Base-by-base conservation (phyloP, 1,140 invertebrate species). In the Helicoverpa zea region DNA sequence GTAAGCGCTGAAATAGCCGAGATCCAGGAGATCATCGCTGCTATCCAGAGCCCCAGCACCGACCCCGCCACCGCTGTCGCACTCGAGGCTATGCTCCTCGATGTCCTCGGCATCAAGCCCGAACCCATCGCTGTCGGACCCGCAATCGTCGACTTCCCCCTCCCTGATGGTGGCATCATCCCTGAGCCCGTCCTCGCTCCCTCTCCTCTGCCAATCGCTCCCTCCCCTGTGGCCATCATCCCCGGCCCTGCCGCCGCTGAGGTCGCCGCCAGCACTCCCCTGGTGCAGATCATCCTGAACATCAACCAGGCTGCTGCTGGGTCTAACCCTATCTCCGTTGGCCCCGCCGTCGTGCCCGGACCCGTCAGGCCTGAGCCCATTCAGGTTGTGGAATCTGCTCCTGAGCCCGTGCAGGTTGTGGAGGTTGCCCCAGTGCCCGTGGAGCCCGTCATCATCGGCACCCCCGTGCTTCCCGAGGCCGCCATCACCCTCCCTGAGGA, bases 31-130 rank as follows among this genome's bases (percentile, higher is more conserved):
- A 91, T 94, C 81, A 79, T 94, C 12, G 88, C 81, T n/a, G 89
- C 90, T 68, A 93, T 93, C 85, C 72, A 92, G 68, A 92, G 89
- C 84, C 91, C 91, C 49, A 91, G 87, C 89, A 93, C 90, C 54
- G 84, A 93, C 85, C 91, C 90, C 66, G 89, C 88, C 63, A 94
- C 91, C 79, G 91, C 90, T 79, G 89, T 85, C 13, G 82, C 84
- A 30, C 88, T 94, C 13, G 83, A 90, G 14, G 66, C 88, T 29
- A 81, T 90, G 85, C 86, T 92, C 43, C 58, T 79, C 16, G 84
- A 87, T 11, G 35, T 85, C 18, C 86, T 92, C 54, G 88, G 85
- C 0, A 13, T 80, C 68, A 66, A 47, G n/a, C 68, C 64, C 18
- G 77, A 77, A 3, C 78, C 80, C 35, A 75, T 82, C 59, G 52